Conservation (phyloP, 2,797 vertebrate genomes). For the Loris lydekkerianus region DNA sequence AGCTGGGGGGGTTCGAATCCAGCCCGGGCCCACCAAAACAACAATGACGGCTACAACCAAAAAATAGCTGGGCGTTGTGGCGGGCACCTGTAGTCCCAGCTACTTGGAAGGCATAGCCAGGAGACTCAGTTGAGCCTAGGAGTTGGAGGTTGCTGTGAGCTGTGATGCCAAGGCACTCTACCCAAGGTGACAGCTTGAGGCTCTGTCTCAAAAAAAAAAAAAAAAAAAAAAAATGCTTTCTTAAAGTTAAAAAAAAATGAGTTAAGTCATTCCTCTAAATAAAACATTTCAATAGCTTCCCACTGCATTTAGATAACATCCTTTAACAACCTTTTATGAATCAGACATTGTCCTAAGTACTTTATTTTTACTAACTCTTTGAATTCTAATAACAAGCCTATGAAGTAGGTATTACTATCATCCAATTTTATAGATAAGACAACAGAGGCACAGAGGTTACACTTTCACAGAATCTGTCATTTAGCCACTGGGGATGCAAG, state of each 20-base stretch:
- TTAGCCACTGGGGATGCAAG: neutral
- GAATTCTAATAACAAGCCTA: neutral
- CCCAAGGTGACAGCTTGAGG: too few species aligned
- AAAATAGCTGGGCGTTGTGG: too few species aligned
- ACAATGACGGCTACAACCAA: too few species aligned
- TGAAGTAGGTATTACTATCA: neutral
- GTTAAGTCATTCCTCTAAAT: neutral
- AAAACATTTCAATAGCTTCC: neutral
- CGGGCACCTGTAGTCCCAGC: too few species aligned
- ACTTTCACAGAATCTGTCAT: neutral
- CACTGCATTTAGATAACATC: neutral
- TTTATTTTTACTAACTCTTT: neutral
- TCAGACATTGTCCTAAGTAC: neutral
- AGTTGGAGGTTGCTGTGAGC: too few species aligned
- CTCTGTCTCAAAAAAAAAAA: too few species aligned
- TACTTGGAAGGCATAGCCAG: too few species aligned
- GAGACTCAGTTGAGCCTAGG: too few species aligned
- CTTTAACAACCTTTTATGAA: neutral
- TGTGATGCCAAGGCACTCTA: too few species aligned
- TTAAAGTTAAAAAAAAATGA: neutral
- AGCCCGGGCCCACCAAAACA: too few species aligned
- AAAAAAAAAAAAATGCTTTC: too few species aligned
- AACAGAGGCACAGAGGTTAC: neutral
- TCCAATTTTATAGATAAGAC: neutral
- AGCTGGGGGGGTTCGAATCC: too few species aligned